phyloP scores from a whole-genome alignment of 37 sponge, comb jelly and placozoan genomes.

The Hexactinellida sp. region DNA sequence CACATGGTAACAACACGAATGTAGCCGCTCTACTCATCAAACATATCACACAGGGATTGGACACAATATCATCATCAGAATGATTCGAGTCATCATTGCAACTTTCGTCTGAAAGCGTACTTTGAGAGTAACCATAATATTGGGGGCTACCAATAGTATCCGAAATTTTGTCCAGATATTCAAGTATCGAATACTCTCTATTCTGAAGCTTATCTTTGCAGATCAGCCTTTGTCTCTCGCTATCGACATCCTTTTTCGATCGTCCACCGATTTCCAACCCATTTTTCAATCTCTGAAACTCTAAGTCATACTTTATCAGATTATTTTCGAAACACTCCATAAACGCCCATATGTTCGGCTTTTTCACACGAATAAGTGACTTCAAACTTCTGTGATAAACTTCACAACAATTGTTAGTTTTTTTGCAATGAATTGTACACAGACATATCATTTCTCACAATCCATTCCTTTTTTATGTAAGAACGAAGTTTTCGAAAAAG shows the following conservation, averaged over 20 bases:
- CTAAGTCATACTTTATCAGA: not conserved
- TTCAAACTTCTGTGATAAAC: not conserved
- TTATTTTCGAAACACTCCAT: not conserved
- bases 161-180: too few species aligned
- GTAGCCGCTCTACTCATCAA: not conserved
- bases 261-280: not conserved
- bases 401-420: constrained; percentile 4
- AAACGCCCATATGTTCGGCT: not conserved
- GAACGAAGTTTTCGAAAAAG: not conserved
- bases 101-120: too few species aligned
- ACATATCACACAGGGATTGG: not conserved
- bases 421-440: not conserved
- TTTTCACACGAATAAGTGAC: not conserved
- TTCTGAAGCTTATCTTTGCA: not conserved
- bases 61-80: too few species aligned
- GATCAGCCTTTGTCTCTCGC: not conserved
- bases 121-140: too few species aligned
- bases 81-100: too few species aligned
- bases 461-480: constrained; percentile 14
- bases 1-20: not conserved
- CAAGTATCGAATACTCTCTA: not conserved
- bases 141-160: too few species aligned
- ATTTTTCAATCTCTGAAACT: not conserved
- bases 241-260: not conserved
- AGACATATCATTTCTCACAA: not conserved